These are phyloP conservation scores for Molossus alvarezi DNA, from an alignment of 2,797 vertebrate genomes.

Conservation along the genomic window DNA sequence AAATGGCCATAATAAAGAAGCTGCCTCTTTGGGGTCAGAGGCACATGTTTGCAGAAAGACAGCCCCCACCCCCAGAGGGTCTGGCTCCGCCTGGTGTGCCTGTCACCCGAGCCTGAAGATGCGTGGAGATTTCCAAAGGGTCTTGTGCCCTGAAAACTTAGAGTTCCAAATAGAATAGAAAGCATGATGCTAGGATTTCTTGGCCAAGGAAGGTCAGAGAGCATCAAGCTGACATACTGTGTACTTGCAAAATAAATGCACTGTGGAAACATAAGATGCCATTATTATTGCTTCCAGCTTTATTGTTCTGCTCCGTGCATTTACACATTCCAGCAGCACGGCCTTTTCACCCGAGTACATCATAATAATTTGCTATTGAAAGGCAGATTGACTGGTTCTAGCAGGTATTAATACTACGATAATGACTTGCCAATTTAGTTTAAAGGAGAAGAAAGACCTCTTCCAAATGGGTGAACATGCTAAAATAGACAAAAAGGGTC, in stretches of 20 bases:
- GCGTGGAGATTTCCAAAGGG: conserved; percentile 59
- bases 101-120: not conserved
- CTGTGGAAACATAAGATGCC: conserved; percentile 38
- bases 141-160: not conserved
- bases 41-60: conserved; percentile 58
- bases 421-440: conserved; percentile 33
- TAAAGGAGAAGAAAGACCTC: conserved; percentile 37
- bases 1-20: conserved; percentile 76
- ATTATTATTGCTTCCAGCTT: conserved; percentile 26
- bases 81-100: not conserved
- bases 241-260: conserved; percentile 72
- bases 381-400: conserved; percentile 48
- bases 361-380: conserved; percentile 56
- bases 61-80: not conserved
- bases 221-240: conserved; percentile 37
- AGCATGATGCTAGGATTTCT: conserved; percentile 13
- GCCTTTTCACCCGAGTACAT: conserved; percentile 47
- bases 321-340: conserved; percentile 17
- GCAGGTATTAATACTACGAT: conserved; percentile 45
- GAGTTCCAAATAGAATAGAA: conserved; percentile 40
- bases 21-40: conserved; percentile 72
- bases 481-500: not conserved
- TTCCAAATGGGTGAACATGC: not conserved
- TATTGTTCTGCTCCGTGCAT: conserved; percentile 52
- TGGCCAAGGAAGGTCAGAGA: conserved; percentile 62